phyloP scores from a whole-genome alignment of 2,113 vertebrate genomes.

The Alethe castanea region DNA sequence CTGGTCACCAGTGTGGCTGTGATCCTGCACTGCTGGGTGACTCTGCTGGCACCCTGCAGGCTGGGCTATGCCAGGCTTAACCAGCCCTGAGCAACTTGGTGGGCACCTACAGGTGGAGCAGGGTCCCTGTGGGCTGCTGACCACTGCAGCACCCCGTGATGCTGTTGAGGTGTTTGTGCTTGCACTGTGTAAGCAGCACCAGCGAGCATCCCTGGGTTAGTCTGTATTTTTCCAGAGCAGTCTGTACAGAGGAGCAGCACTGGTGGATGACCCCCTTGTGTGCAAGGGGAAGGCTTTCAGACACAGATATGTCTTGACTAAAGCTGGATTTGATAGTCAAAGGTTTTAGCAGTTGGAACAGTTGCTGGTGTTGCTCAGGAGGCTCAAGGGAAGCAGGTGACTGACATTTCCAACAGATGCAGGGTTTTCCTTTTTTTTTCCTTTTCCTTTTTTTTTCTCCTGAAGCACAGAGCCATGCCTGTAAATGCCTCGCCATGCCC shows the following conservation, averaged over 20 bases:
- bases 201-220: not conserved
- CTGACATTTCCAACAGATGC: slow-evolving; percentile 56
- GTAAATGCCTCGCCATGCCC: slow-evolving; percentile 47
- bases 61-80: not conserved
- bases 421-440: not conserved
- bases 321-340: not conserved
- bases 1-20: not conserved
- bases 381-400: not conserved
- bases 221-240: not conserved
- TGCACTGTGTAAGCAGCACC: not conserved
- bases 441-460: not conserved
- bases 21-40: rapidly evolving
- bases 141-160: not conserved
- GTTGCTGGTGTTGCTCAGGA: not conserved
- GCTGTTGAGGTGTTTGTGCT: not conserved
- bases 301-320: slow-evolving; percentile 1
- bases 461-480: not conserved
- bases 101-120: not conserved
- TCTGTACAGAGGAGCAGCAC: not conserved
- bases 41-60: not conserved
- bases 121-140: not conserved
- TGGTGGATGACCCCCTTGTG: not conserved
- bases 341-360: not conserved
- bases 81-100: not conserved
- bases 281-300: not conserved